Conservation (phyloP, 2,113 vertebrate genomes). For the Balaeniceps rex region DNA sequence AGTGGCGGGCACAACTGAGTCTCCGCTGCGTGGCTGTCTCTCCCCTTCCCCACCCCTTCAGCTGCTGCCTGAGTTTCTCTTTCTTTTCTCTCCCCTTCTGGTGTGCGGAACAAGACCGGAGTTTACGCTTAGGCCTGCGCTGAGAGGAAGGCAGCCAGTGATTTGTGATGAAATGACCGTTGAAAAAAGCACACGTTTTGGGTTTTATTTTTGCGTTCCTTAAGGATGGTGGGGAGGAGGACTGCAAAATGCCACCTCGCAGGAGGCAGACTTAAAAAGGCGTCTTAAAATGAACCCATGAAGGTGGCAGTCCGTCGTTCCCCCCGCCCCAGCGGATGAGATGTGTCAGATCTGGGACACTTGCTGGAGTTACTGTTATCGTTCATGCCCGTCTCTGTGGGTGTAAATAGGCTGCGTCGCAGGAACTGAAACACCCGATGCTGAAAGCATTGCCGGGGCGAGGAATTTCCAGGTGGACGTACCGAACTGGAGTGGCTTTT, state of each 20-base stretch:
- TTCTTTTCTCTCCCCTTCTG: neutral
- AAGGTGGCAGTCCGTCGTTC: neutral
- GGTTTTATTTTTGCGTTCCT: neutral
- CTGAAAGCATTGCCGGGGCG: neutral
- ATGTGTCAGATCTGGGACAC: neutral
- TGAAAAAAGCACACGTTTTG: neutral
- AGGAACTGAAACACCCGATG: neutral
- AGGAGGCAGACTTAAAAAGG: neutral
- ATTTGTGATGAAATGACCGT: neutral
- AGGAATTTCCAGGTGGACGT: neutral
- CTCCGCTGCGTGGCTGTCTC: neutral
- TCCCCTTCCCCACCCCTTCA: neutral
- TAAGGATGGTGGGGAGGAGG: neutral
- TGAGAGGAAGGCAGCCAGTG: neutral
- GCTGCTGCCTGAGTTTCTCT: neutral
- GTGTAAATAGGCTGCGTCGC: neutral
- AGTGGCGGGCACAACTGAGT: neutral
- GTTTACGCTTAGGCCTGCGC: neutral
- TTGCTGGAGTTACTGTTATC: neutral
- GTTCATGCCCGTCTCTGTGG: neutral
- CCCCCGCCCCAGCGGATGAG: neutral
- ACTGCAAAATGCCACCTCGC: neutral
- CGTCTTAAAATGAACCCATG: neutral
- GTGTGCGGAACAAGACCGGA: neutral
- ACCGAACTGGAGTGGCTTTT: neutral